Evolutionary conservation across 2,797 vertebrate genomes (phyloP), one percentile per base, ranked within the genome.

Genomic region (Lepilemur ruficaudatus): DNA sequence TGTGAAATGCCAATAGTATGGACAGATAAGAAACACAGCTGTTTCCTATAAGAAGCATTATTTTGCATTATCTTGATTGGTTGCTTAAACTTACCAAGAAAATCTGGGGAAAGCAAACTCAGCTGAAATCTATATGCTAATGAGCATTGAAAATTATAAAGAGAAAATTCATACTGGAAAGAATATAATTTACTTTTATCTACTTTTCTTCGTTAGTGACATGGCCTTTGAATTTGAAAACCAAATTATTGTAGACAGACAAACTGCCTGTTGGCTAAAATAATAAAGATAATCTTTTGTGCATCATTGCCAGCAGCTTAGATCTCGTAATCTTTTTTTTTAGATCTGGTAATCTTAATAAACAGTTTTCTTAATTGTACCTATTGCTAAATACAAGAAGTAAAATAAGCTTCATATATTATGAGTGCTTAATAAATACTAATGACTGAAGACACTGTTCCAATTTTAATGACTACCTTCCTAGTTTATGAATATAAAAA

Each of bases 21-120:
- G 50, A 84, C 14, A 52, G 46, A 89, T 32, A 85, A 63, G 63
- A 52, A 23, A 93, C 32, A 61, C 20, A 57, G 38, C 22, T 82
- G 52, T 55, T 92, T 89, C 83, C 46, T 94, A 22, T 79, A 48
- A 83, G 41, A 83, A 57, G 50, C n/a, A 81, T n/a, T 90, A 82
- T 41, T 7, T 38, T 81, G 3, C 35, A 84, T 91, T 76, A 82
- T n/a, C 63, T 82, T 75, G 15, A 91, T 22, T 25, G 11, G 23
- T 92, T 94, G 59, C 35, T 59, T 69, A 80, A 89, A 76, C 89
- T 94, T 94, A 89, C 28, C 38, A 80, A 91, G 89, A 86, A 91
- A 79, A 95, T 91, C 7, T 76, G 28, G 46, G 18, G 80, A 90
- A 3, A 86, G 4, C 7, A 82, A 70, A 80, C 22, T 94, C 59